Evolutionary conservation across 2,113 vertebrate species (phyloP), one percentile per base, ranked within the genome.

Genomic region (Psittacus erithacus): DNA sequence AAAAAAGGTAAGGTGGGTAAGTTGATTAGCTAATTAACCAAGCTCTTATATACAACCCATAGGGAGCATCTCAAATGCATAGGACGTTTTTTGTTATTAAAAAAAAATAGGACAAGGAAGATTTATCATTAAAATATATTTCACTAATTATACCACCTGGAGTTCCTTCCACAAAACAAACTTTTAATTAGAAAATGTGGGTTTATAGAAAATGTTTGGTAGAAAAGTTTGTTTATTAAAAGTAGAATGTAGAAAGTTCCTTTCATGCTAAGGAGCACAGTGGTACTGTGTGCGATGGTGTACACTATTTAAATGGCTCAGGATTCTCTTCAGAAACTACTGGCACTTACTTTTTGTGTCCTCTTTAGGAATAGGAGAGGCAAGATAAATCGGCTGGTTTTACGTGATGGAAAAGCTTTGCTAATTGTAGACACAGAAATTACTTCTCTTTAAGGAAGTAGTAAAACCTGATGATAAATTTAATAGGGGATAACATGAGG

Each of bases 51-150:
- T 94, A 97, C 96, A 96, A 97, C 92, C 96, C 95, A 96, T 94
- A 97, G 96, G 95, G 95, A 97, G 95, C 90, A 94, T 96, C 67
- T 96, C 82, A 96, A 95, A 96, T 96, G 95, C 96, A 96, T 96
- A 97, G 95, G 96, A 96, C 93, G 17, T 92, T 95, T 96, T 96
- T 96, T 97, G 95, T 95, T 96, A 96, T 97, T 97, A 97, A 94
- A 85, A 88, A 95, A 95, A 97, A 96, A 96, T 97, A 95, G 96
- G 95, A 95, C 95, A 97, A 88, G 95, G 95, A 94, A 96, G 50
- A 93, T 86, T 95, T 95, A 95, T 96, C 92, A 96, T 97, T 97
- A 96, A 94, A 97, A 95, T 96, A 83, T 84, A 96, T 97, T 97
- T 94, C 79, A 92, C 82, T 97, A 97, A 97, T 96, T 97, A 96